A percentile compares a stretch with the other conserved stretches of the same genome.
These are phyloP conservation scores for Gracilinanus agilis DNA, from an alignment of 2,113 vertebrate species.

Conservation along the genomic window DNA sequence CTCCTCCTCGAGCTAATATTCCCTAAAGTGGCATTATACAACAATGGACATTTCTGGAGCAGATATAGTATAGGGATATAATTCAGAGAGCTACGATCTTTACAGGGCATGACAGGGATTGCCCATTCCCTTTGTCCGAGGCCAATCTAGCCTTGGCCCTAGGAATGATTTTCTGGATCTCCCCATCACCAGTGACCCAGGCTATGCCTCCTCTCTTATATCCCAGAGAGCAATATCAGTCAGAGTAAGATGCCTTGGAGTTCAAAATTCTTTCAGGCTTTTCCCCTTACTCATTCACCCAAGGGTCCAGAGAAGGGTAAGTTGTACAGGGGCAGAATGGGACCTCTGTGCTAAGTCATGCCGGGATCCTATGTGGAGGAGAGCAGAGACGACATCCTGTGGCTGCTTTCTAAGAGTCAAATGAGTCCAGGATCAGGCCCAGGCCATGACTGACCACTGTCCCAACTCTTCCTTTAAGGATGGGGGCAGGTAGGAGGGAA, in stretches of 20 bases:
- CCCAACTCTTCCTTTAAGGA: constrained; percentile 21
- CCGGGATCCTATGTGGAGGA: neutral
- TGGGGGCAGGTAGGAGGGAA: constrained; percentile 1
- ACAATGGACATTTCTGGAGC: neutral
- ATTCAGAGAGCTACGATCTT: neutral
- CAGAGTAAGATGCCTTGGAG: neutral
- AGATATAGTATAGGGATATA: too few species aligned
- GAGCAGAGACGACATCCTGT: constrained; percentile 53
- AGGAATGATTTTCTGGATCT: neutral
- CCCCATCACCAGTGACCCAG: neutral
- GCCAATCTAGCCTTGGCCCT: neutral
- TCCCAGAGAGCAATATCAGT: neutral
- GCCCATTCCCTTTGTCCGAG: neutral
- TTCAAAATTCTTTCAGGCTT: neutral
- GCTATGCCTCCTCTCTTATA: neutral
- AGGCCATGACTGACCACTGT: neutral
- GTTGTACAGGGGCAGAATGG: neutral
- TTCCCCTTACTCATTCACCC: neutral
- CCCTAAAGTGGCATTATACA: neutral
- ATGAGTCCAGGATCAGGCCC: neutral
- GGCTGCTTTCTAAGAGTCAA: constrained; percentile 28
- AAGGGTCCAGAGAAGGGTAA: neutral
- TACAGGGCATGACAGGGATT: neutral
- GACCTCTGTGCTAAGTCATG: neutral
- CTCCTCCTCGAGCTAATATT: neutral